Base-by-base conservation (phyloP, 2,797 vertebrate genomes). In the Manis javanica region DNA sequence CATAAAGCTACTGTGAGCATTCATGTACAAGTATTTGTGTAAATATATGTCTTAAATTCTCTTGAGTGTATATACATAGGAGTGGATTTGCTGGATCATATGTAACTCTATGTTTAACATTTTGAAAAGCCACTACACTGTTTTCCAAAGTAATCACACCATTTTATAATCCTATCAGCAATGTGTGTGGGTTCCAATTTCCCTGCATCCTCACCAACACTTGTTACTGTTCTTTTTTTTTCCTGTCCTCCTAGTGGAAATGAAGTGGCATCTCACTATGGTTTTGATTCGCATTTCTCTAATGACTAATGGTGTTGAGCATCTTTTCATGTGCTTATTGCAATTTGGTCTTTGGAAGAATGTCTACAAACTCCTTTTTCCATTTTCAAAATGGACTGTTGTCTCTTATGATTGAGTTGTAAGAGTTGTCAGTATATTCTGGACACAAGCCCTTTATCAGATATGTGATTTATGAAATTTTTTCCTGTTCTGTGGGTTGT, bases 131-230 rank as follows among this genome's bases (percentile, higher is more conserved):
- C 26, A 14, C 16, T 61, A 24, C 51, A 53, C 39, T 64, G 13
- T 57, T 61, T 90, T 85, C 49, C 64, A 90, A 26, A 78, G 53
- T 23, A 21, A 46, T 21, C 23, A 14, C 3, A 51, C 64, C 37
- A 21, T 24, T 93, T 68, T 57, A 63, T 64, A 83, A 55, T 12
- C 63, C 26, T 31, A 12, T 53, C 63, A 72, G 34, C 77, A 42
- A 10, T 0, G 14, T 13, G 10, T 0, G 13, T 49, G 46, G 29
- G 23, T 34, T 72, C 37, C 8, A 1, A 2, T 4, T 46, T 74
- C 51, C 29, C 69, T 7, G 5, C 55, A 15, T 49, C 37, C 78
- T 93, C n/a, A 4, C 18, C 75, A 10, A 21, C n/a, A 37, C 42
- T 49, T 37, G n/a, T 10, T 23, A n/a, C 31, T 14, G 15, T 23